Conservation (phyloP, 1,140 invertebrate species). For the Brachionus paranguensis region DNA sequence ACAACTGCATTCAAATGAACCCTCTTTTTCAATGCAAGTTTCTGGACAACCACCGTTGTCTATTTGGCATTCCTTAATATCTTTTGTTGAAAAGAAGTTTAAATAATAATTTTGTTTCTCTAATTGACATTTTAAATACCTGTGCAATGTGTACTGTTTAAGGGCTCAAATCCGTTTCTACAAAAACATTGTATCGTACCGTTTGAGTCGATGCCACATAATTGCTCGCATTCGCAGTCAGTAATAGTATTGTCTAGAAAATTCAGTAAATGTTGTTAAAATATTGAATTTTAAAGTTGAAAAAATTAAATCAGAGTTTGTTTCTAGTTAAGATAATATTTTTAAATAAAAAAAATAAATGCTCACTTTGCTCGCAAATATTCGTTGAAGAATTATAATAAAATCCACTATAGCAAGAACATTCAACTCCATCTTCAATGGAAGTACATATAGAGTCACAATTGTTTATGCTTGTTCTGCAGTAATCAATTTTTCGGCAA, state of each 20-base stretch:
- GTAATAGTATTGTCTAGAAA: background rate
- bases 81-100: background rate
- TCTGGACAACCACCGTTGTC: background rate
- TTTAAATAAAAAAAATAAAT: background rate
- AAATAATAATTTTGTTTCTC: background rate
- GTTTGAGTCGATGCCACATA: background rate
- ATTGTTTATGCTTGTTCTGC: background rate
- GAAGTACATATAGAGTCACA: constrained; percentile 4
- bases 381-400: background rate
- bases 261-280: background rate
- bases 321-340: background rate
- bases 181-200: background rate
- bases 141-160: background rate
- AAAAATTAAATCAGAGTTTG: background rate
- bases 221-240: background rate
- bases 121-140: background rate
- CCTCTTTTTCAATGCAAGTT: background rate
- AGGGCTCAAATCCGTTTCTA: background rate
- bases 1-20: constrained; percentile 20
- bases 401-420: background rate
- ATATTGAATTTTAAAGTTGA: no score
- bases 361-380: background rate
- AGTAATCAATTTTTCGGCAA: constrained; percentile 12
- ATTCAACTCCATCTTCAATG: background rate
- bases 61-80: background rate